Base-by-base conservation (phyloP, 2,888 invertebrate species). In the Auanema freiburgensis region DNA sequence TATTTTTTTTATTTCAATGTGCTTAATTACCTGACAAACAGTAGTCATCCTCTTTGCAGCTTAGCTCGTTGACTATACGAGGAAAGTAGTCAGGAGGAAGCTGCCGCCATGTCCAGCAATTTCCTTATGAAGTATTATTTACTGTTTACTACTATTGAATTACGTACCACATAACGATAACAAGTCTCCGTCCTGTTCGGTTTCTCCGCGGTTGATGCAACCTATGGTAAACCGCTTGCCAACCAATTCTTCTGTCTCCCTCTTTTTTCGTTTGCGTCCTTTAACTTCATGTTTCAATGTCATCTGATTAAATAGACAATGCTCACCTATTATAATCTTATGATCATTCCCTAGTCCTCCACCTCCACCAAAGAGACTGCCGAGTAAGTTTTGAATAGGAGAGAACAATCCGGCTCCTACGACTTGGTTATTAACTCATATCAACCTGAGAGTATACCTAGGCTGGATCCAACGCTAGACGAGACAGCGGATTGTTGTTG, bases 81-180 rank as follows among this genome's bases (percentile, higher is more conserved):
- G 80, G 80, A 56, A 80, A 80, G 53, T 79, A 80, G 59, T 78
- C 78, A 18, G 71, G 76, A 1, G 81, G 80, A 10, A 80, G 65
- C 23, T 79, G 66, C 33, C 81, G 64, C 79, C 79, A 79, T 11
- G 76, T 76, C 82, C 82, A 82, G 55, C 82, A 82, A 2, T 72
- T 61, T 21, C 71, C 72, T 68, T 42, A 59, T 57, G 8, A 33
- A 33, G 3, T 8, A 33, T 33, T 33, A 21, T 46, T 46, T 52
- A n/a, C 24, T 12, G n/a, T 50, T 2, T 52, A 16, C 14, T 18
- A 42, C 43, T 43, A 18, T 24, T 18, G 8, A 18, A 3, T 53
- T 33, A n/a, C 53, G 18, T 49, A 63, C 63, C 63, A 58, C 63
- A 63, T 4, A 63, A 25, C 2, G 63, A 52, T 33, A 63, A 42